Evolutionary conservation across 2,888 invertebrate species (phyloP).

Genomic region (Liodrosophila aerea): DNA sequence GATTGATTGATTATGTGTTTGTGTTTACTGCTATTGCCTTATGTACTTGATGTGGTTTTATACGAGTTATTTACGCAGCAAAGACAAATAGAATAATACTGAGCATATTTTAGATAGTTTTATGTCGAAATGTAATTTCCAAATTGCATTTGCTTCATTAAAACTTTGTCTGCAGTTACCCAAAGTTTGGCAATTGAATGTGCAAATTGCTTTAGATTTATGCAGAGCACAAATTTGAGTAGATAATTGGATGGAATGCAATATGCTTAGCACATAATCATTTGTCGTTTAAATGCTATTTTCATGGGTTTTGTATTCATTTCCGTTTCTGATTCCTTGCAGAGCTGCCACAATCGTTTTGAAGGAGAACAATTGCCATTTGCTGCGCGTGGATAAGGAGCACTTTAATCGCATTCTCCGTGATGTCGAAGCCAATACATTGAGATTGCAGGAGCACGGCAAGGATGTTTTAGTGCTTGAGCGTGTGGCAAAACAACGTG

Average conservation of each 20-base stretch:
- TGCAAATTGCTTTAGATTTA: constrained; percentile 4
- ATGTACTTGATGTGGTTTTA: no score
- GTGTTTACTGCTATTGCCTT: no score
- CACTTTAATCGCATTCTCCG: constrained; percentile 91
- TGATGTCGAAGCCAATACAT: constrained; percentile 94
- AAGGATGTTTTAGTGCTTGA: constrained; percentile 92
- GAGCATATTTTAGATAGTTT: no score
- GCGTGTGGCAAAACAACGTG: constrained; percentile 85
- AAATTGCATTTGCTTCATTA: constrained; percentile 23
- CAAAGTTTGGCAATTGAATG: neutral
- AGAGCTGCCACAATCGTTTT: constrained; percentile 92
- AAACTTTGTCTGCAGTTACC: constrained; percentile 13
- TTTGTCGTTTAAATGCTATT: neutral
- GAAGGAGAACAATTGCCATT: constrained; percentile 91
- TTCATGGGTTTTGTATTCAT: no score
- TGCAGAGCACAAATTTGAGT: neutral
- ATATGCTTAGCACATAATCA: neutral
- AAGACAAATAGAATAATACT: no score
- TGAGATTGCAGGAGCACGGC: constrained; percentile 91
- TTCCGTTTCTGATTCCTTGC: constrained; percentile 1
- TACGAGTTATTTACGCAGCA: no score
- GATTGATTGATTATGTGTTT: no score
- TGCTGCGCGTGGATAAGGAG: constrained; percentile 91
- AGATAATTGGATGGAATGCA: constrained; percentile 8
- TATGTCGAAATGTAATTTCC: constrained; percentile 28